Base-by-base conservation (phyloP, 2,888 invertebrate species). In the Thysanoteuthis rhombus region DNA sequence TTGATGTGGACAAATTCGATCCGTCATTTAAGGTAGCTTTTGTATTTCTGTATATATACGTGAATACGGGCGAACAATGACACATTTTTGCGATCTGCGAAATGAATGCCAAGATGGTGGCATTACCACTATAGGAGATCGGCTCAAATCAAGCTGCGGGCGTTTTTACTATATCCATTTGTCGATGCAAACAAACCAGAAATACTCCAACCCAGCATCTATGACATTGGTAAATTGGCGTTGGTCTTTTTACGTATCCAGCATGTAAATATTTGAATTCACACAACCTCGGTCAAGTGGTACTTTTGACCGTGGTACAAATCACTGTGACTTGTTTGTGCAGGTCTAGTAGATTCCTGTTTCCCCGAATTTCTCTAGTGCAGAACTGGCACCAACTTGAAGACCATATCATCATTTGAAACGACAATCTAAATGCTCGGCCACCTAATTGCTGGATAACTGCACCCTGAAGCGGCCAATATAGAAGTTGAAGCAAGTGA, bases 401-500 rank as follows among this genome's bases (percentile, higher is more conserved):
- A 75, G 75, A n/a, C 75, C 75, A 75, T 75, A 75, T 75, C 75
- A 75, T 75, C 75, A 75, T 75, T 75, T 75, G 75, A 75, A 75
- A 75, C 75, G 75, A 75, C 75, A 75, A 75, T 75, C 75, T 75
- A 75, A 75, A 75, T 75, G 75, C 75, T 75, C 75, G n/a, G 75
- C 75, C 75, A 75, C 12, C 75, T 75, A 75, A 75, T 75, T 75
- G 75, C 75, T 36, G 75, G 75, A 75, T 75, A 75, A 75, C 75
- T 75, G 75, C 75, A 75, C 75, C 75, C 75, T n/a, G 75, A 75
- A 75, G 75, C 75, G 75, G 75, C 75, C 75, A 75, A 75, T 75
- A n/a, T 75, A n/a, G 75, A 75, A 75, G 75, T n/a, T 75, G 75
- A n/a, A n/a, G 75, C 75, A 75, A n/a, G 45, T 92, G 92, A 92